Evolutionary conservation across 2,888 invertebrate species (phyloP), one percentile per base, ranked within the genome.

Genomic region (Tetropium fuscum): DNA sequence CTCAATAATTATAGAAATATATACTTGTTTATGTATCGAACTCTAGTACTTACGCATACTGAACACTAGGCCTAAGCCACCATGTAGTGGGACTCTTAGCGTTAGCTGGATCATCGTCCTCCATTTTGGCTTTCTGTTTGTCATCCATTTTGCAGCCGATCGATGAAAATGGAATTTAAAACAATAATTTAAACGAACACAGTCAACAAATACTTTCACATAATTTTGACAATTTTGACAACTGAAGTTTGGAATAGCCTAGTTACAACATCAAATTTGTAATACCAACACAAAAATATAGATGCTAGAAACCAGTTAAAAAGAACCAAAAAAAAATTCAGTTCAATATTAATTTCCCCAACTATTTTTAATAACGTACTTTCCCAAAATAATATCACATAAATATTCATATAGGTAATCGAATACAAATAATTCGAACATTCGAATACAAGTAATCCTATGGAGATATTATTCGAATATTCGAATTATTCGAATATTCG

Each of bases 21-120:
- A n/a, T n/a, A n/a, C n/a, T n/a, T n/a, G n/a, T n/a, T n/a, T n/a
- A n/a, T n/a, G n/a, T n/a, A n/a, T n/a, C n/a, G n/a, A n/a, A n/a
- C n/a, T n/a, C 10, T 4, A 27, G 10, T 51, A 73, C 78, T 79
- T 73, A 80, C 80, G 79, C 77, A 70, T 77, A 79, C 73, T 75
- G 74, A 6, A 78, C 72, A 58, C 76, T 75, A 2, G 71, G 63
- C 57, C 76, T 77, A 36, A 75, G 71, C 79, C 79, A 80, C 79
- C 80, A 80, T 53, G 58, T 16, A n/a, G n/a, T n/a, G n/a, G n/a
- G n/a, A n/a, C n/a, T n/a, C n/a, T n/a, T n/a, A n/a, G n/a, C 27
- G 25, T 44, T 34, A 34, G n/a, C 15, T 19, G 22, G 19, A 13
- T 16, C 18, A 25, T 41, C 20, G n/a, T 27, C 10, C 7, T 40